A percentile compares a stretch with the other conserved stretches of the same genome.
phyloP scores from a whole-genome alignment of 1,140 invertebrate species.

The Phthorimaea operculella region DNA sequence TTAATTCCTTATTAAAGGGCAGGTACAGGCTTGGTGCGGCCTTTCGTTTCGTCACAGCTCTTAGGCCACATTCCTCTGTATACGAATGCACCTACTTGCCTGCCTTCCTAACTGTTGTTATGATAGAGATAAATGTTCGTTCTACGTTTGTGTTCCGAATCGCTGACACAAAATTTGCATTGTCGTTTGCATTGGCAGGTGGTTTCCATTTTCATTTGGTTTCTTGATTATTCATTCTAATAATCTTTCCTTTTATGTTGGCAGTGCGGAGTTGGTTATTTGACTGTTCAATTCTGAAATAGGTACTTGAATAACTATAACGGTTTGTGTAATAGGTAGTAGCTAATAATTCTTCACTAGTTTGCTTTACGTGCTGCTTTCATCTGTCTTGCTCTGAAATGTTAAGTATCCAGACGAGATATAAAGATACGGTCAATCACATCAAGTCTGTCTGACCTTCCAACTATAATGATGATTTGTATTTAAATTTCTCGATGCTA shows the following conservation, averaged over 20 bases:
- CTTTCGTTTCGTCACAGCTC: slow-evolving; percentile 17
- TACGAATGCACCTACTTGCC: slow-evolving; percentile 16
- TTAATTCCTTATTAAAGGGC: slow-evolving; percentile 5
- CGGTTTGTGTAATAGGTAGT: background rate
- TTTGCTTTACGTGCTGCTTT: background rate
- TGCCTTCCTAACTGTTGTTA: slow-evolving; percentile 12
- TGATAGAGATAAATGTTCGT: slow-evolving; percentile 2
- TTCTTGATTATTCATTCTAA: background rate
- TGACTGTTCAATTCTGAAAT: too few relatives aligned
- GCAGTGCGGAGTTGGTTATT: background rate
- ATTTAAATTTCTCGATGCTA: background rate
- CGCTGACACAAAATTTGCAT: background rate
- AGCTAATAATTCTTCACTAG: background rate
- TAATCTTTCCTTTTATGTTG: background rate
- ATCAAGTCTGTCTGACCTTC: slow-evolving; percentile 11
- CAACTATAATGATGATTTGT: background rate
- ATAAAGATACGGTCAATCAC: slow-evolving; percentile 15
- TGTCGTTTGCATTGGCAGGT: slow-evolving; percentile 1
- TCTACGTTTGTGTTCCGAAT: background rate
- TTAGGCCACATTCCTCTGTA: slow-evolving; percentile 15
- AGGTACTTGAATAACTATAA: background rate
- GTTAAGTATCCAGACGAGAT: too few relatives aligned
- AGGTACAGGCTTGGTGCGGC: slow-evolving; percentile 1
- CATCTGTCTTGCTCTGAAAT: background rate
- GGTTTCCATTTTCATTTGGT: background rate